Base-by-base conservation (phyloP, 2,888 invertebrate species). In the Nipponacmea schrenckii region DNA sequence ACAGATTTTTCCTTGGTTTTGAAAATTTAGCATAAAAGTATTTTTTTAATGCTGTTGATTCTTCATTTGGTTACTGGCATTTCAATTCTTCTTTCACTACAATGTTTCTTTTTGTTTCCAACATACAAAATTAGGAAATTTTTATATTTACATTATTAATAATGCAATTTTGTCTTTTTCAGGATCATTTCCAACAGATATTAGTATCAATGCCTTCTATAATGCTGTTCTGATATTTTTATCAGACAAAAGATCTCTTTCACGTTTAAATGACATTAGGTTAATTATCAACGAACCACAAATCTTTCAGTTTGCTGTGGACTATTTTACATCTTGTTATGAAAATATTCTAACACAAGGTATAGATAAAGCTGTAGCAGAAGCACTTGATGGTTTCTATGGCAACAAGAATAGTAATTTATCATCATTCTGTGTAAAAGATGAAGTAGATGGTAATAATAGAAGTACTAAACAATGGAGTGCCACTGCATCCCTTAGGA, bases 181-280 rank as follows among this genome's bases (percentile, higher is more conserved):
- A 56, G 56, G 56, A 24, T 56, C 56, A 24, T 56, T 24, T 56
- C 24, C 14, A 12, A 20, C 56, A 56, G 56, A 56, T 24, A 56
- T 24, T 20, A 56, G 56, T 56, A 56, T 56, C 24, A 56, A 56
- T 56, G 56, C 56, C n/a, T 56, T 56, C 14, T 56, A 56, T 20
- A 56, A 56, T 56, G 56, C 56, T 56, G 56, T 56, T 20, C 24
- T 56, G 24, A 56, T 56, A 56, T 56, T 20, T 56, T 24, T 56
- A 20, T 56, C 56, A 24, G 56, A 56, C 20, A 20, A 24, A 10
- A 24, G 56, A 56, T 12, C 56, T 12, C 20, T 12, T 20, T 56
- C 56, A 24, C 20, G 24, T 20, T 56, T 56, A 56, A 56, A 56
- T 1, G 56, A 56, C 24, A 14, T 56, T 24, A 56, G 56, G 14